phyloP scores from a whole-genome alignment of 2,888 invertebrate species.

The Tineola bisselliella region DNA sequence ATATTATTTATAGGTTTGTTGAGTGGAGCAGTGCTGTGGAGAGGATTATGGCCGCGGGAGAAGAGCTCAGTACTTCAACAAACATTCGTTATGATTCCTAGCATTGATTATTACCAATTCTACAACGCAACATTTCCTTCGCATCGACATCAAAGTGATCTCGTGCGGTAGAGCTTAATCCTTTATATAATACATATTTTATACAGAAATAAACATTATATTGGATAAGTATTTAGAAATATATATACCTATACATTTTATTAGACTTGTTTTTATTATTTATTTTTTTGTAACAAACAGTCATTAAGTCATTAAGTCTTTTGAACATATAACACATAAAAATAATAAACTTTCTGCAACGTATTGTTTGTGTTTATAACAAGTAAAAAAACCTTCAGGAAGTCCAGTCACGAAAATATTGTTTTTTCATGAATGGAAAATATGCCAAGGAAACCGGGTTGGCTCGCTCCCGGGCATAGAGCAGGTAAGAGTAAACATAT shows the following conservation, averaged over 20 bases:
- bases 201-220: no score
- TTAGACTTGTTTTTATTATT: no score
- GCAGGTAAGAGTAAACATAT: constrained; percentile 62
- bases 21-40: constrained; percentile 59
- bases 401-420: constrained; percentile 19
- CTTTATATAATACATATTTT: not conserved
- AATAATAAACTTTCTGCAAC: no score
- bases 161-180: not conserved
- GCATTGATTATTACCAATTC: constrained; percentile 35
- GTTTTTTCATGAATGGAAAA: constrained; percentile 28
- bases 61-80: constrained; percentile 61
- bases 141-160: not conserved
- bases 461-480: constrained; percentile 6
- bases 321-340: no score
- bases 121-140: not conserved
- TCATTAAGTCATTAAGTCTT: no score
- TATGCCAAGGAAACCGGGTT: constrained; percentile 44
- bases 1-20: constrained; percentile 69
- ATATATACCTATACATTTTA: no score
- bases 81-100: constrained; percentile 59
- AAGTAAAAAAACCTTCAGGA: not conserved
- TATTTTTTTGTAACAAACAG: no score
- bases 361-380: no score
- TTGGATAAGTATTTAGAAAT: no score
- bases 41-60: constrained; percentile 53